These are phyloP conservation scores for Creontiades dilutus DNA, from an alignment of 2,888 invertebrate genomes.

Conservation along the genomic window DNA sequence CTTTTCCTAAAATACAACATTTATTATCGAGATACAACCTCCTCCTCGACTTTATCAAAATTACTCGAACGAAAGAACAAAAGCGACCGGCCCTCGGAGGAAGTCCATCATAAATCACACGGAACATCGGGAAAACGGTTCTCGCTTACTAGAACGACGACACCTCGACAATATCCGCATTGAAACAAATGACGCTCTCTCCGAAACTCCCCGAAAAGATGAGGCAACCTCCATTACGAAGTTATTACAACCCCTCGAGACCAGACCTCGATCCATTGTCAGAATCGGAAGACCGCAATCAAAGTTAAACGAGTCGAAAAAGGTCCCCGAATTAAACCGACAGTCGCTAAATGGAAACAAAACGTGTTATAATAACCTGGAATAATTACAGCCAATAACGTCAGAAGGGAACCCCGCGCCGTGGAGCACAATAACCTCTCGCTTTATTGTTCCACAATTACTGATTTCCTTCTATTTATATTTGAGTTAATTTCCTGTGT, in stretches of 20 bases:
- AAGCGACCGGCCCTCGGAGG: too few relatives aligned
- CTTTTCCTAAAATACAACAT: too few relatives aligned
- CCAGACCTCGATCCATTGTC: slow-evolving; percentile 25
- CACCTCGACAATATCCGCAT: slow-evolving; percentile 8
- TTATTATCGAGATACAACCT: too few relatives aligned
- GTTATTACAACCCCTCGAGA: slow-evolving; percentile 5
- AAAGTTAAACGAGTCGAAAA: slow-evolving; percentile 60
- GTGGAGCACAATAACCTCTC: slow-evolving; percentile 37
- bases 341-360: slow-evolving; percentile 71
- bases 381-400: slow-evolving; percentile 72
- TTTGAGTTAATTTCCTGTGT: slow-evolving; percentile 75
- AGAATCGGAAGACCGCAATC: slow-evolving; percentile 71
- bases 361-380: slow-evolving; percentile 71
- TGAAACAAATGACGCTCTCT: slow-evolving; percentile 34
- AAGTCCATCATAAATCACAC: too few relatives aligned
- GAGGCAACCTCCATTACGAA: slow-evolving; percentile 26
- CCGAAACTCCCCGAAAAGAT: slow-evolving; percentile 9
- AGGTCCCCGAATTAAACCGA: slow-evolving; percentile 59
- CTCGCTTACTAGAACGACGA: not conserved
- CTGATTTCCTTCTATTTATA: slow-evolving; percentile 75
- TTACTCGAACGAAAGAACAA: too few relatives aligned
- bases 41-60: too few relatives aligned
- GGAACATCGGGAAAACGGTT: too few relatives aligned
- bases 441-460: slow-evolving; percentile 74
- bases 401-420: slow-evolving; percentile 69